Base-by-base conservation (phyloP, 2,113 vertebrate species). In the Mesitornis unicolor region DNA sequence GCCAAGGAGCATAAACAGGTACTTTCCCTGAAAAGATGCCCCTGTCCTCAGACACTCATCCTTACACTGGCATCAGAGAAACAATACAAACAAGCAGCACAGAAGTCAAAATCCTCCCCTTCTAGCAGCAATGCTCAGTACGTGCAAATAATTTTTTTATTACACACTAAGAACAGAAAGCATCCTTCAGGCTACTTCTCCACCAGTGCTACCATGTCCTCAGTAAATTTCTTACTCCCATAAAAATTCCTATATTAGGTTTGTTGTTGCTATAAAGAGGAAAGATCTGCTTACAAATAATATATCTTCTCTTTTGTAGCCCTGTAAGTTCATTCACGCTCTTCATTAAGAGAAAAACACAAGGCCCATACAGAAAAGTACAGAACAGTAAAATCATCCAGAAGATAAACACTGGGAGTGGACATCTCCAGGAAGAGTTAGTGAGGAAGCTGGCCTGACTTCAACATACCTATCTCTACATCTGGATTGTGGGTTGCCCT, bases 261-360 rank as follows among this genome's bases (percentile, higher is more conserved):
- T 74, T 80, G 16, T 73, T 70, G 31, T 10, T 48, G 31, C 56
- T 64, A 79, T 51, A 60, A 79, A 48, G 22, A 45, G 26, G 65
- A 87, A 73, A 68, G 15, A 90, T 73, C 17, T 5, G 4, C n/a
- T 95, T 61, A 50, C 11, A 80, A 74, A 69, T 4, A 3, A 36
- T 12, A 57, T 17, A 57, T 64, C 28, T 85, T 75, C 40, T 21
- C 53, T 57, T 64, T 29, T 40, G 48, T 53, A 84, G 36, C 22
- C 17, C 17, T 92, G 48, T 82, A 88, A 69, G 82, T 48, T 86
- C 57, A 26, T 77, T 92, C 90, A 69, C 42, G 88, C 9, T 53
- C 16, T 53, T 92, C 31, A 42, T 87, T 56, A 75, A 35, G 40
- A 24, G 35, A 73, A 85, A 68, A 83, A 45, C 13, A 56, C 10